Percentiles rank a stretch among this genome's conserved stretches.
Evolutionary conservation across 1,140 invertebrate genomes (phyloP).

Genomic region (Panagrolaimus sp.): DNA sequence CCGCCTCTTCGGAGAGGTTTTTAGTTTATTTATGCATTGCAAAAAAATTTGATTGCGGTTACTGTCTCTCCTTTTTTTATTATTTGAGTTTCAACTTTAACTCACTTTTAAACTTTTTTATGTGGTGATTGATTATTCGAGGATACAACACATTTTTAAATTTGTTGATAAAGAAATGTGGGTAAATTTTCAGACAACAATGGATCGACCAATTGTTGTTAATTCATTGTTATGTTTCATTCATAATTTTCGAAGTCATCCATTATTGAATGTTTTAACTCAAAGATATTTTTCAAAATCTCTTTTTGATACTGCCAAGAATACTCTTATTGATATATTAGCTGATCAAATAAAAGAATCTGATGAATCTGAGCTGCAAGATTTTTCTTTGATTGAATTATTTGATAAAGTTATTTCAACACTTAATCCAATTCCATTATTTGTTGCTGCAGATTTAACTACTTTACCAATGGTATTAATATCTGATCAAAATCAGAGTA

Average conservation of each 20-base stretch:
- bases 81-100: neutral
- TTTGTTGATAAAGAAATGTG: neutral
- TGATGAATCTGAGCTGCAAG: constrained; percentile 15
- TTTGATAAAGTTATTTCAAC: constrained; percentile 23
- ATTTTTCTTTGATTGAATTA: neutral
- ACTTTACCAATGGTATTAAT: constrained; percentile 18
- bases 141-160: no score
- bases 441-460: constrained; percentile 31
- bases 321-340: constrained; percentile 21
- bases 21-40: no score
- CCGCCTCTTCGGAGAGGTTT: no score
- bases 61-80: constrained; percentile 3
- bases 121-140: no score
- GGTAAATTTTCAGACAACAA: constrained; percentile 12
- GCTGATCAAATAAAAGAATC: neutral
- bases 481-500: neutral
- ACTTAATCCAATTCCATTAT: constrained; percentile 21
- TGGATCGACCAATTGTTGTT: constrained; percentile 27
- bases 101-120: neutral
- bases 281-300: constrained; percentile 24
- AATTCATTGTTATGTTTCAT: constrained; percentile 39
- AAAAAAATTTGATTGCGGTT: neutral
- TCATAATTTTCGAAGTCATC: constrained; percentile 28
- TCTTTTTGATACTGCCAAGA: constrained; percentile 15
- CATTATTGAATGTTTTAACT: constrained; percentile 18